These are phyloP conservation scores for Phenganax marumi DNA, from an alignment of 92 coral and sea anemone species.

Conservation along the genomic window DNA sequence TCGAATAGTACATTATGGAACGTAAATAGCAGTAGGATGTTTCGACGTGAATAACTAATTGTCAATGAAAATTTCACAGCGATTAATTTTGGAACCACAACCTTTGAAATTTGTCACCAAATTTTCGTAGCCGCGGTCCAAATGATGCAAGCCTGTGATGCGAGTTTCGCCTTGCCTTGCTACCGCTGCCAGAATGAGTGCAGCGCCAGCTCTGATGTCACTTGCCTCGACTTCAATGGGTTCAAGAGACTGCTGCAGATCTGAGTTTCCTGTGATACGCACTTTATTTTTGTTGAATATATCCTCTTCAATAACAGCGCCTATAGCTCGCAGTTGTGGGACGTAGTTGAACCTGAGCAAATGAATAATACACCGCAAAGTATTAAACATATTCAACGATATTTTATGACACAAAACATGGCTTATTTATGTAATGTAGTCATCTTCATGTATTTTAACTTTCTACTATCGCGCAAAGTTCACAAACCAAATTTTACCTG, in stretches of 20 bases:
- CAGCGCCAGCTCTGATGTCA: conserved; percentile 64
- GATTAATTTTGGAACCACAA: conserved; percentile 40
- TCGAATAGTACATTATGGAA: background rate
- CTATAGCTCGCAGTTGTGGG: conserved; percentile 37
- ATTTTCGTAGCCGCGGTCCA: conserved; percentile 61
- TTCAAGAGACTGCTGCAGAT: background rate
- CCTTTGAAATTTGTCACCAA: conserved; percentile 38
- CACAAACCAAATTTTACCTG: background rate
- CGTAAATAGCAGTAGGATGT: background rate
- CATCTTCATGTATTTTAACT: too few relatives aligned
- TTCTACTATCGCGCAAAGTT: too few relatives aligned
- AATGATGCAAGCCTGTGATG: conserved; percentile 52
- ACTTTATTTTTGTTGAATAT: background rate
- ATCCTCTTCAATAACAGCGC: conserved; percentile 42
- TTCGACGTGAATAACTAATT: background rate
- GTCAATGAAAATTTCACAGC: background rate
- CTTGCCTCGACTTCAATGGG: conserved; percentile 41
- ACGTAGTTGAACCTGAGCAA: conserved; percentile 10
- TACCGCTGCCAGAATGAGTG: conserved; percentile 55
- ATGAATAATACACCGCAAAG: too few relatives aligned
- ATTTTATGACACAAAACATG: too few relatives aligned
- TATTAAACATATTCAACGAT: too few relatives aligned
- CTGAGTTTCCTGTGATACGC: background rate
- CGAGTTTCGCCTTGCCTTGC: conserved; percentile 33
- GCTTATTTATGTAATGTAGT: too few relatives aligned